Evolutionary conservation across 2,888 invertebrate genomes (phyloP).

Genomic region (Ophioninae sp.): DNA sequence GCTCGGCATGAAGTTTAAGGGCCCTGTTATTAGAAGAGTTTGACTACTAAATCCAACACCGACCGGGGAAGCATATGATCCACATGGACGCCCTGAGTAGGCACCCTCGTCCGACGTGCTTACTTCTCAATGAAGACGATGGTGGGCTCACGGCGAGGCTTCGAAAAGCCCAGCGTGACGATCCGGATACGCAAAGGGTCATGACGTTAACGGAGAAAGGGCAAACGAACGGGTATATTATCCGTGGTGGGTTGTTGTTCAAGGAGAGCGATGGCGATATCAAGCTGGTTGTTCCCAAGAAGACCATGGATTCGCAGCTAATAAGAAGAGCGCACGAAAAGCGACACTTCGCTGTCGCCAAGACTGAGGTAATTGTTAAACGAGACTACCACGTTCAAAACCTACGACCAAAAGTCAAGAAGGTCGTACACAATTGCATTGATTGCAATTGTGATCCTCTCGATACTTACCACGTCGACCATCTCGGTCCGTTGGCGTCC

Average conservation of each 20-base stretch:
- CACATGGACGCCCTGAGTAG: constrained; percentile 64
- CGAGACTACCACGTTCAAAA: constrained; percentile 57
- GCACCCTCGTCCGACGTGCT: too few relatives aligned
- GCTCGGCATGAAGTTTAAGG: constrained; percentile 31
- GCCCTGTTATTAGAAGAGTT: constrained; percentile 61
- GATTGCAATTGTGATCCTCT: constrained; percentile 60
- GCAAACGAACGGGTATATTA: constrained; percentile 1
- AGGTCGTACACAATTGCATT: constrained; percentile 54
- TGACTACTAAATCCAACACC: constrained; percentile 59
- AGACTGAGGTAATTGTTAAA: constrained; percentile 59
- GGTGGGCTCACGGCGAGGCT: constrained; percentile 10
- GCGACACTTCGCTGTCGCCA: constrained; percentile 56
- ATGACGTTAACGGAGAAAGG: neutral
- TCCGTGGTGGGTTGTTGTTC: constrained; percentile 45
- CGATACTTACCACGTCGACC: constrained; percentile 58
- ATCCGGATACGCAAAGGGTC: constrained; percentile 24
- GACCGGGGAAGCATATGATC: constrained; percentile 60
- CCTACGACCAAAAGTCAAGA: constrained; percentile 52
- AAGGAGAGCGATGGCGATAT: constrained; percentile 50
- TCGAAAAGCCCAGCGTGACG: constrained; percentile 31
- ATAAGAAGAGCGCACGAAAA: constrained; percentile 59
- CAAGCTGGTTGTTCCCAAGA: constrained; percentile 56
- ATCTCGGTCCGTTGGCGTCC: constrained; percentile 49
- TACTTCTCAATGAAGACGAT: neutral
- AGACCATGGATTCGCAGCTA: constrained; percentile 47